phyloP scores from a whole-genome alignment of 2,888 invertebrate species.

The Habrosyne pyritoides region DNA sequence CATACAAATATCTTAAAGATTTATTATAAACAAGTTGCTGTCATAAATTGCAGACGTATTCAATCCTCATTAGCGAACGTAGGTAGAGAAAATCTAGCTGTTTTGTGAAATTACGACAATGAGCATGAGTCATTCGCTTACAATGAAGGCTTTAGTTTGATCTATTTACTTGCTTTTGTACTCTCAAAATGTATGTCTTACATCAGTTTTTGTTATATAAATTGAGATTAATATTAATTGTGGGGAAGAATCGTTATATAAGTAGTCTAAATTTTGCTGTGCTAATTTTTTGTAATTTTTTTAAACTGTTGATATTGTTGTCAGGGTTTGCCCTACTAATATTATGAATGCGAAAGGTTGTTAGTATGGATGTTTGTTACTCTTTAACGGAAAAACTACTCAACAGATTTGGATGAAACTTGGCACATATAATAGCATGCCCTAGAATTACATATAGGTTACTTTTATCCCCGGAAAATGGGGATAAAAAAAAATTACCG shows the following conservation, averaged over 20 bases:
- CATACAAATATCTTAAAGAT: neutral
- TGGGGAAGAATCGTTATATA: neutral
- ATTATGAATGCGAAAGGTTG: no score
- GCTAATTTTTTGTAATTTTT: no score
- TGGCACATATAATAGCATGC: no score
- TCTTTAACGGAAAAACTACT: no score
- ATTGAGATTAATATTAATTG: neutral
- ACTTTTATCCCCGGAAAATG: no score
- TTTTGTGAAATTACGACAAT: conserved; percentile 18
- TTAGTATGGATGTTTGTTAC: no score
- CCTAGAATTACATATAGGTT: no score
- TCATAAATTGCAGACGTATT: conserved; percentile 23
- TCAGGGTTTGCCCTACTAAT: no score
- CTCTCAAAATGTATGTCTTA: neutral
- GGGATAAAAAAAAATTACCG: no score
- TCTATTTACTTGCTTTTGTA: conserved; percentile 10
- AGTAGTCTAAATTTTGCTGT: no score
- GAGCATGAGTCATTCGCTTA: conserved; percentile 17
- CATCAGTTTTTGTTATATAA: neutral
- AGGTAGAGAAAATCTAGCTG: conserved; percentile 20
- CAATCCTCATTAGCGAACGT: conserved; percentile 28
- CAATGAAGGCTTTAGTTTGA: conserved; percentile 11
- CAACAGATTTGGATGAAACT: no score
- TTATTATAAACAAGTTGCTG: conserved; percentile 6
- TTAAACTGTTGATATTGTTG: no score